Percentiles rank a stretch among this genome's conserved stretches.
Evolutionary conservation across 2,888 invertebrate species (phyloP).

Genomic region (Atrina japonica): DNA sequence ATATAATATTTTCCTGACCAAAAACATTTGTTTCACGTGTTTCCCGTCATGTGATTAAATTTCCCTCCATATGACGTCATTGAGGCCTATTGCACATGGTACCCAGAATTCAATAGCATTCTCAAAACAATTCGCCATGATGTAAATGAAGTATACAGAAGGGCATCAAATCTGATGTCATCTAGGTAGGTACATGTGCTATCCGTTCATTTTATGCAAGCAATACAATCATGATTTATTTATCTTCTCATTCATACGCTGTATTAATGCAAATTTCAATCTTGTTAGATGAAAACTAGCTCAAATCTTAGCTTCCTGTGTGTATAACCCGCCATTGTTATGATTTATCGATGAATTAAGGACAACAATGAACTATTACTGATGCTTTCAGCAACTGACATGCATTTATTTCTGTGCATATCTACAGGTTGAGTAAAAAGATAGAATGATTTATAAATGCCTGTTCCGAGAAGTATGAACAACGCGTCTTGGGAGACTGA

Average conservation of each 20-base stretch:
- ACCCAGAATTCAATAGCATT: slow-evolving; percentile 67
- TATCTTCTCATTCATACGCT: not conserved
- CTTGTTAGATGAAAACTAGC: not conserved
- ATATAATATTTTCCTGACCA: too few relatives aligned
- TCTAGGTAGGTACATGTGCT: slow-evolving; percentile 61
- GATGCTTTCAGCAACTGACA: slow-evolving; percentile 9
- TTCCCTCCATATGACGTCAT: slow-evolving; percentile 69
- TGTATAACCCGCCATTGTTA: slow-evolving; percentile 59
- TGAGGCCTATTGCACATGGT: slow-evolving; percentile 55
- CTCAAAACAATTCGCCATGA: slow-evolving; percentile 67
- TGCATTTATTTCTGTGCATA: slow-evolving; percentile 21
- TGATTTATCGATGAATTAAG: slow-evolving; percentile 31
- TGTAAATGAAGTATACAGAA: slow-evolving; percentile 57
- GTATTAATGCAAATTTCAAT: slow-evolving; percentile 24
- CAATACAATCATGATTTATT: slow-evolving; percentile 4
- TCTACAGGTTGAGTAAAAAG: slow-evolving; percentile 23
- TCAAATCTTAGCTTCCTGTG: slow-evolving; percentile 33
- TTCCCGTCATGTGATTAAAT: slow-evolving; percentile 19
- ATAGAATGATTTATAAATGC: slow-evolving; percentile 70
- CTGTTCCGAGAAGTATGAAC: slow-evolving; percentile 76
- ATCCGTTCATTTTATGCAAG: slow-evolving; percentile 1
- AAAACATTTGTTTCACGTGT: too few relatives aligned
- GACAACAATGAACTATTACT: not conserved
- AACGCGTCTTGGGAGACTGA: slow-evolving; percentile 75
- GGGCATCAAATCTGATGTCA: slow-evolving; percentile 69